Base-by-base conservation (phyloP, 1,140 invertebrate species). In the Theocolax elegans region DNA sequence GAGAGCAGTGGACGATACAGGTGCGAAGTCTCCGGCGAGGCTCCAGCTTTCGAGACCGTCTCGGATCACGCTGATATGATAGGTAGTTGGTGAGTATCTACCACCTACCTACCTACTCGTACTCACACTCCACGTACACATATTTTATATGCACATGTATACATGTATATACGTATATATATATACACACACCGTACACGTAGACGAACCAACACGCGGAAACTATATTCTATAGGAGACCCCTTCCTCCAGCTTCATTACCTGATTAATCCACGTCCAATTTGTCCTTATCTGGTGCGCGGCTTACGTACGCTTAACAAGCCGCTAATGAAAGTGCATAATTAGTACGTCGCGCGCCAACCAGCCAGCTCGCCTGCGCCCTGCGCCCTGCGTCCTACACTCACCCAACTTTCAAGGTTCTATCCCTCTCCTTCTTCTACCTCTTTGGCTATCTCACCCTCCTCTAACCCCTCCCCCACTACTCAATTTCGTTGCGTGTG, bases 21-120 rank as follows among this genome's bases (percentile, higher is more conserved):
- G 44, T 89, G 88, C 71, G 87, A 89, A 76, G 86, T 88, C 21
- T 88, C 87, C 0, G 87, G 86, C 1, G 88, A 89, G 76, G 87
- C 86, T 1, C 82, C 85, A 7, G 80, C 82, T n/a, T 87, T 87
- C 69, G 80, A 85, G 67, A 88, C 86, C 0, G 86, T 87, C 27
- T 82, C 84, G 7, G 83, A 86, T 27, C 82, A 83, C 35, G 84
- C 83, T 38, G 82, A 86, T 72, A 87, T 87, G 81, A 72, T 81
- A 12, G 85, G n/a, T 87, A 25, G 87, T 87, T 4, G 85, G 85
- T 86, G 69, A 86, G 84, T 81, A 3, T 17, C 25, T 38, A 4
- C 12, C 7, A n/a, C 15, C 12, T 9, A 7, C 19, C 29, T 15
- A 27, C 23, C 9, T 13, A 66, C 35, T 31, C n/a, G 23, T 23